These are phyloP conservation scores for Pomatorhinus ruficollis DNA, from an alignment of 2,113 vertebrate species.

Conservation along the genomic window DNA sequence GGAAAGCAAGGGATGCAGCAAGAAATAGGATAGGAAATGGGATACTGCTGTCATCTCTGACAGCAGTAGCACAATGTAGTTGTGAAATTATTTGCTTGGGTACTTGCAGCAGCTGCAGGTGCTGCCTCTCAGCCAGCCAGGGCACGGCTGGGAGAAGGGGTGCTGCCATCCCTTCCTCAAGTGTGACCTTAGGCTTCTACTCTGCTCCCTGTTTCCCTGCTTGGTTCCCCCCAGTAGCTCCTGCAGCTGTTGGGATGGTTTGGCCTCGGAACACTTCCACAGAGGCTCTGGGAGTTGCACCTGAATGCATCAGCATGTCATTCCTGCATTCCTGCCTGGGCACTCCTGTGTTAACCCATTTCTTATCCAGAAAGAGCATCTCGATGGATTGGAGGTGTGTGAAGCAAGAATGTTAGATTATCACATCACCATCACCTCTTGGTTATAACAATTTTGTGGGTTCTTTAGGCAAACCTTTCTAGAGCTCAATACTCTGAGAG, in stretches of 20 bases:
- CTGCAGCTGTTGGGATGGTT: background rate
- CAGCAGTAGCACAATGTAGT: background rate
- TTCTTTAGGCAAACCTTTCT: background rate
- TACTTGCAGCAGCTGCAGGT: background rate
- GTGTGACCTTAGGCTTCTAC: background rate
- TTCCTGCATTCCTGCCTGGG: background rate
- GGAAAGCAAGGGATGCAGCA: background rate
- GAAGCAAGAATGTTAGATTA: background rate
- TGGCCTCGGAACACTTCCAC: background rate
- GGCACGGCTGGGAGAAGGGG: background rate
- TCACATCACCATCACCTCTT: background rate
- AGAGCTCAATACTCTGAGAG: background rate
- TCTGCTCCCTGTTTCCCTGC: background rate
- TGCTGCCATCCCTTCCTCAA: fast-evolving
- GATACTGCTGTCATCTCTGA: background rate
- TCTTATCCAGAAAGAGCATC: background rate
- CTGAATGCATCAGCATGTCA: background rate
- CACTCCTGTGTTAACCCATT: background rate
- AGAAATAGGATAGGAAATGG: background rate
- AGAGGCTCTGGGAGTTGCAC: background rate
- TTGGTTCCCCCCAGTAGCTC: background rate
- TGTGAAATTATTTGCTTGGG: background rate
- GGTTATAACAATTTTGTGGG: background rate
- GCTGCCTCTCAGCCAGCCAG: background rate
- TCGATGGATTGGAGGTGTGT: background rate